phyloP scores from a whole-genome alignment of 2,888 invertebrate genomes.

The Temnothorax unifasciatus region DNA sequence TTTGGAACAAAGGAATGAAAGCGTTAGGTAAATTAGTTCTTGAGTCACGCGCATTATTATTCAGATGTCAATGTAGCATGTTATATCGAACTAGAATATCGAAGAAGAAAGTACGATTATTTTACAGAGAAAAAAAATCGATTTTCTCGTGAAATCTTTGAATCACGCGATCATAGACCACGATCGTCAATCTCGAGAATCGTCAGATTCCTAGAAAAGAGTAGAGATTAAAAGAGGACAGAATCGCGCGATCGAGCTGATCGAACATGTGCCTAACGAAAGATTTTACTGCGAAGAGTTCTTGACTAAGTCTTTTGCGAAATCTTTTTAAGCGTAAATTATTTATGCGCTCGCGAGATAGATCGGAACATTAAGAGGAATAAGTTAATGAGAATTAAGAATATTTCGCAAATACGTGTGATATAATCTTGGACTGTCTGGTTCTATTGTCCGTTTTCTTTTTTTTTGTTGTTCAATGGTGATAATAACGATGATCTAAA shows the following conservation, averaged over 20 bases:
- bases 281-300: conserved; percentile 84
- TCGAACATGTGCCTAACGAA: conserved; percentile 80
- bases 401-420: conserved; percentile 53
- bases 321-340: conserved; percentile 83
- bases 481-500: conserved; percentile 48
- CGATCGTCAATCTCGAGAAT: not conserved
- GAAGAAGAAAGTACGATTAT: conserved; percentile 28
- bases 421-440: conserved; percentile 66
- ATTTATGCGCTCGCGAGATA: conserved; percentile 72
- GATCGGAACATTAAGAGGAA: conserved; percentile 70
- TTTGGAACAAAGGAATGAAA: conserved; percentile 71
- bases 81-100: conserved; percentile 27
- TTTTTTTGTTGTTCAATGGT: conserved; percentile 53
- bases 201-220: conserved; percentile 1
- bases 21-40: conserved; percentile 72
- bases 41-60: conserved; percentile 31
- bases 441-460: conserved; percentile 63
- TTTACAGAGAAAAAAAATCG: conserved; percentile 30
- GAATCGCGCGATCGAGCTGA: conserved; percentile 47
- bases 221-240: not conserved
- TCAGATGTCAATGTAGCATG: conserved; percentile 12
- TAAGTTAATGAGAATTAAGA: conserved; percentile 56
- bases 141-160: conserved; percentile 28
- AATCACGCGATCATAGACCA: conserved; percentile 15
- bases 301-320: conserved; percentile 81